Base-by-base conservation (phyloP, 2,888 invertebrate genomes). In the Prosapia bicincta region DNA sequence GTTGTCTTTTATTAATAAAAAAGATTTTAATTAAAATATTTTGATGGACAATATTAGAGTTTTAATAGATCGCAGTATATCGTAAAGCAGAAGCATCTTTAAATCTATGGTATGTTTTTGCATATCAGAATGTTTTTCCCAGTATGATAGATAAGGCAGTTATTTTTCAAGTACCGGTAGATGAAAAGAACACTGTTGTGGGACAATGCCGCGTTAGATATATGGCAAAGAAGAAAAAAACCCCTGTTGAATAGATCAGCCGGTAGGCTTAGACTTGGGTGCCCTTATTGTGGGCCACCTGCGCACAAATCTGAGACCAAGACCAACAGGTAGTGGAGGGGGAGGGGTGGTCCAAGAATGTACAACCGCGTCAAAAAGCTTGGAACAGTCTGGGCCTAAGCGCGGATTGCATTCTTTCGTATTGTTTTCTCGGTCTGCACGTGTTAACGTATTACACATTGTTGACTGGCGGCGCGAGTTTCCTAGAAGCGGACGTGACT, bases 241-340 rank as follows among this genome's bases (percentile, higher is more conserved):
- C 28, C 28, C 13, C 15, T 2, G 38, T 6, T 38, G 38, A 38
- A 38, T 13, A 38, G 38, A 38, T 38, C 38, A 38, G n/a, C n/a
- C n/a, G 38, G 38, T 38, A 38, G 38, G 38, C 38, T 38, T 38
- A 38, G 38, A 10, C 38, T 38, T 13, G 72, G 72, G 66, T 43
- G 72, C 67, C 38, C 66, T 67, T 73, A 67, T 74, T 23, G 69
- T 43, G 74, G 28, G 30, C 74, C 74, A 74, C 74, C 74, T 74
- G 74, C 69, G 54, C 69, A 74, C 74, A 69, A 72, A 74, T 74
- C 74, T 69, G 28, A 38, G 68, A 68, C 74, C n/a, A n/a, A n/a
- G n/a, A n/a, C n/a, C 74, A 74, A 74, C 74, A 74, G 74, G 74
- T 74, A 74, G 73, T 66, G 72, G 20, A 66, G 26, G 26, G 72